Evolutionary conservation across 2,888 invertebrate species (phyloP).

Genomic region (Melanchra persicariae): DNA sequence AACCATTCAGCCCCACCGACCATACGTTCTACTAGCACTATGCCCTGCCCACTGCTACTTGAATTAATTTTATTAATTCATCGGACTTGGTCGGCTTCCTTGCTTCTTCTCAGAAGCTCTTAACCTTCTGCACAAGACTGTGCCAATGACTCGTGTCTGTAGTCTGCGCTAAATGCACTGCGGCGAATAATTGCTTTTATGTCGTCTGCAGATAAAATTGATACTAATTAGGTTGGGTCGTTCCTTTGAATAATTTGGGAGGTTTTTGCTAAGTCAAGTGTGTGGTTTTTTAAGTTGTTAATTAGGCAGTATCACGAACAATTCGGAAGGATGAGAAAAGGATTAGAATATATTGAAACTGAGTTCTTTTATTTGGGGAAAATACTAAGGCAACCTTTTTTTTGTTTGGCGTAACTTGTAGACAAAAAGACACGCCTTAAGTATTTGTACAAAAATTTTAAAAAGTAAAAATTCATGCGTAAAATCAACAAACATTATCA

Average conservation of each 20-base stretch:
- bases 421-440: no score
- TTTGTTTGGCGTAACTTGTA: neutral
- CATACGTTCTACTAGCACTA: neutral
- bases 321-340: neutral
- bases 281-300: conserved; percentile 24
- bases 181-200: conserved; percentile 61
- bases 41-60: neutral
- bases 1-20: no score
- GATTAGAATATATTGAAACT: neutral
- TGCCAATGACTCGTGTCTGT: conserved; percentile 51
- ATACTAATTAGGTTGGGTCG: conserved; percentile 56
- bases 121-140: conserved; percentile 21
- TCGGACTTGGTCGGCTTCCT: neutral
- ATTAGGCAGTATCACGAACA: neutral
- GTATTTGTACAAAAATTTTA: no score
- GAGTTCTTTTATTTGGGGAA: neutral
- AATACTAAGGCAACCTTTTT: neutral
- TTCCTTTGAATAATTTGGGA: conserved; percentile 46
- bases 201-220: conserved; percentile 57
- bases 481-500: no score
- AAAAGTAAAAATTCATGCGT: no score
- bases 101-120: neutral
- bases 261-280: conserved; percentile 4
- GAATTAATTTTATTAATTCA: no score
- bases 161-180: conserved; percentile 61